These are phyloP conservation scores for Caenorhabditis sulstoni DNA, from an alignment of 2,888 invertebrate species.

Conservation along the genomic window DNA sequence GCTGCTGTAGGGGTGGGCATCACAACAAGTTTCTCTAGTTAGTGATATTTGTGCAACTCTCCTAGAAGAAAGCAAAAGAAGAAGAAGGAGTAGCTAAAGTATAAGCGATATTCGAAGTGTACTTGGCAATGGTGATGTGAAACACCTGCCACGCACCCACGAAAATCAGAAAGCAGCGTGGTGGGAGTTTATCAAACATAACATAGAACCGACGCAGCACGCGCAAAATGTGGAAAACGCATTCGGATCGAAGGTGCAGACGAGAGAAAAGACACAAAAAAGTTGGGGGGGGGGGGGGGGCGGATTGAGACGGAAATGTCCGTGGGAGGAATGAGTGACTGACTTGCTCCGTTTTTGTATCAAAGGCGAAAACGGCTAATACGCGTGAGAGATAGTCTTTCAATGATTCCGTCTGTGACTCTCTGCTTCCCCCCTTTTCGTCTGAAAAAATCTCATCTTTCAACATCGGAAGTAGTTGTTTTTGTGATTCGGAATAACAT, in stretches of 20 bases:
- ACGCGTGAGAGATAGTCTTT: constrained; percentile 48
- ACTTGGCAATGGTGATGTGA: constrained; percentile 22
- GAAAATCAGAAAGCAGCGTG: neutral
- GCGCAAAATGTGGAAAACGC: neutral
- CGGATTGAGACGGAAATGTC: constrained; percentile 55
- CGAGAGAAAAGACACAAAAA: constrained; percentile 16
- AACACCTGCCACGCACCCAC: constrained; percentile 40
- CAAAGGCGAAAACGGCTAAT: constrained; percentile 40
- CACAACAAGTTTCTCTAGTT: constrained; percentile 37
- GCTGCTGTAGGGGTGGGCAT: constrained; percentile 17
- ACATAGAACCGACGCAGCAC: neutral
- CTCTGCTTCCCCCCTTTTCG: constrained; percentile 4
- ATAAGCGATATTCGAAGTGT: constrained; percentile 21
- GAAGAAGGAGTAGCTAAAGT: constrained; percentile 17
- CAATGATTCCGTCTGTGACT: constrained; percentile 26
- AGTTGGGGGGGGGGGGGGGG: constrained; percentile 13
- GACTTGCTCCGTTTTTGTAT: constrained; percentile 45
- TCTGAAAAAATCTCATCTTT: constrained; percentile 38
- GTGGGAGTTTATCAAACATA: constrained; percentile 4
- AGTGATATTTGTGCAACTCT: constrained; percentile 12
- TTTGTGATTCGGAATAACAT: constrained; percentile 31
- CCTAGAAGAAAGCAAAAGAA: neutral
- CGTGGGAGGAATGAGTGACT: constrained; percentile 36
- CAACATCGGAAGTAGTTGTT: constrained; percentile 50
- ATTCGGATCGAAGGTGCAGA: constrained; percentile 1